These are phyloP conservation scores for Tragelaphus strepsiceros DNA, from an alignment of 2,113 vertebrate genomes.

Conservation along the genomic window DNA sequence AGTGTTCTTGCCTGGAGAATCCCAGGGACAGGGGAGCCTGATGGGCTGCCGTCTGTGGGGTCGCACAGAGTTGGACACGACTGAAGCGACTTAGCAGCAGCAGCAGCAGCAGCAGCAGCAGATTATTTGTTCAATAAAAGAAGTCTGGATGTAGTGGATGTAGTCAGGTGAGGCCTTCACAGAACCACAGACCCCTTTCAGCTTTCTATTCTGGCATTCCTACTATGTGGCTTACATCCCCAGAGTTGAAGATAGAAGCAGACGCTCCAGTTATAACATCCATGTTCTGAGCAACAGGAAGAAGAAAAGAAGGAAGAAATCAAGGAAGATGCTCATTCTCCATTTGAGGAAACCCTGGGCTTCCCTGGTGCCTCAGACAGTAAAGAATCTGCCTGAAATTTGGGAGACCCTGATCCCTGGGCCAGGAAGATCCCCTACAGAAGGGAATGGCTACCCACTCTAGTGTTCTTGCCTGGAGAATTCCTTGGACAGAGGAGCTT, in stretches of 20 bases:
- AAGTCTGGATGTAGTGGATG: not conserved
- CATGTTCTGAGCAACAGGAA: not conserved
- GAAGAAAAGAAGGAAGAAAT: not conserved
- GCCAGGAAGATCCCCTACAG: not conserved
- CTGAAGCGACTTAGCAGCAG: too few species aligned
- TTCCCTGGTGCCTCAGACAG: not conserved
- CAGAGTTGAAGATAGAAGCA: not conserved
- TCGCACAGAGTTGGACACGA: too few species aligned
- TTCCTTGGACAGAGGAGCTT: not conserved
- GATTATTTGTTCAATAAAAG: not conserved
- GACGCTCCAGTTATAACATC: not conserved
- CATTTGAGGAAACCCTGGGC: not conserved
- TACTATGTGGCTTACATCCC: not conserved
- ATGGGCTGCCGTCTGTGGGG: too few species aligned
- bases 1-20: too few species aligned
- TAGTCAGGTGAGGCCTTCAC: not conserved
- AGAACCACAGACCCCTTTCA: not conserved
- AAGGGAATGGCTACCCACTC: not conserved
- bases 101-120: too few species aligned
- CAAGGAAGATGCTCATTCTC: not conserved
- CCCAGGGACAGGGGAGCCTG: too few species aligned
- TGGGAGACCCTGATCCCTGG: not conserved
- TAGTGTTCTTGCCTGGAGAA: not conserved
- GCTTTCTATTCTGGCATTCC: not conserved
- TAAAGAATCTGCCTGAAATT: not conserved